phyloP scores from a whole-genome alignment of 2,888 invertebrate genomes.

The Orchestes rusci region DNA sequence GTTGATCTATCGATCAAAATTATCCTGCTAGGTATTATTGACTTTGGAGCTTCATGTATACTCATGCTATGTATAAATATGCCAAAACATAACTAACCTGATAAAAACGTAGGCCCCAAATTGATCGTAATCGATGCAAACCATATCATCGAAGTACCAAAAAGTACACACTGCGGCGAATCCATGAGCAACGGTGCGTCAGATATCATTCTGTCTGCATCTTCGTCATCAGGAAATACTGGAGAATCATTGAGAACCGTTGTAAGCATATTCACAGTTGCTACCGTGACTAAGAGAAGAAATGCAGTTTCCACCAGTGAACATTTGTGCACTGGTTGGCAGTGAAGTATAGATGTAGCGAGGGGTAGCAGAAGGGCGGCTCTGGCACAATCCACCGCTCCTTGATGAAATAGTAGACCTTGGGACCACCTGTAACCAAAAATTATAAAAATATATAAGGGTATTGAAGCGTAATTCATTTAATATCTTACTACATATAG shows the following conservation, averaged over 20 bases:
- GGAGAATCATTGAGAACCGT: conserved; percentile 81
- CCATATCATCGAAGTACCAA: conserved; percentile 91
- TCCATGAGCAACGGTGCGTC: conserved; percentile 62
- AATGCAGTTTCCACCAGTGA: conserved; percentile 84
- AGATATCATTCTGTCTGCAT: conserved; percentile 54
- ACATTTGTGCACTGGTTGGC: conserved; percentile 80
- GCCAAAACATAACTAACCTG: conserved; percentile 55
- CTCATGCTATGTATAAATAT: too few species aligned
- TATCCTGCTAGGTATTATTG: too few species aligned
- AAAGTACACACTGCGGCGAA: conserved; percentile 82
- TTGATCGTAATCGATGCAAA: conserved; percentile 87
- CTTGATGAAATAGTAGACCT: conserved; percentile 77
- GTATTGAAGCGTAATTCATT: too few species aligned
- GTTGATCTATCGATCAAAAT: too few species aligned
- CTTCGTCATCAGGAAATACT: conserved; percentile 76
- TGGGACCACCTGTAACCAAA: conserved; percentile 67
- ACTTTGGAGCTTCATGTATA: too few species aligned
- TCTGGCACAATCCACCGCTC: conserved; percentile 74
- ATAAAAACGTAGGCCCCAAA: conserved; percentile 80
- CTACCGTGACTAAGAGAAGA: conserved; percentile 79
- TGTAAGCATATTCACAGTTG: conserved; percentile 85
- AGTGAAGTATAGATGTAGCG: conserved; percentile 71
- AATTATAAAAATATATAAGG: neutral
- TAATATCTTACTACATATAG: too few species aligned
- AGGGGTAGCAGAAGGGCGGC: conserved; percentile 74